Conservation (phyloP, 2,797 vertebrate genomes). For the Artibeus lituratus region DNA sequence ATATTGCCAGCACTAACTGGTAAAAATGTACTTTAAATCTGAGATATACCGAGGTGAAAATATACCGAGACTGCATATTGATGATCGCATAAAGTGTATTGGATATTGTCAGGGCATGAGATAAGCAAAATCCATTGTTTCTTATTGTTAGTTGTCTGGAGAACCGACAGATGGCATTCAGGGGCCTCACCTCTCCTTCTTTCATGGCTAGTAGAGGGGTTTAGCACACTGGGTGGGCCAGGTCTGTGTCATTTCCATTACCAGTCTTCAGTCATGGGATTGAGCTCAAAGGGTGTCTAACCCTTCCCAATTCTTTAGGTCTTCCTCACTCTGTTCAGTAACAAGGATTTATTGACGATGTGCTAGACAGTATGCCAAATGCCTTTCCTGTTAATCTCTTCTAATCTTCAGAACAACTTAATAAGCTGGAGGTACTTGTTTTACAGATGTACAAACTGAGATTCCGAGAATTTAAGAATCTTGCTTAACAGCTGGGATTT, state of each 20-base stretch:
- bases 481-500: not conserved
- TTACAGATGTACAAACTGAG: not conserved
- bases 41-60: not conserved
- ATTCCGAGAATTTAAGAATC: conserved; percentile 10
- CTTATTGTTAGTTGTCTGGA: not conserved
- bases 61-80: not conserved
- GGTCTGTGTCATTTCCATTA: not conserved
- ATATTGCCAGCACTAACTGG: not conserved
- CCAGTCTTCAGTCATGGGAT: not conserved
- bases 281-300: not conserved
- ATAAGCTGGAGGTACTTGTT: not conserved
- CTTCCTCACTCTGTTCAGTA: not conserved
- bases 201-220: not conserved
- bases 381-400: not conserved
- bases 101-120: not conserved
- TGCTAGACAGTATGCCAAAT: not conserved
- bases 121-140: not conserved
- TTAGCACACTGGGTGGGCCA: not conserved
- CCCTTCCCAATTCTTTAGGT: not conserved
- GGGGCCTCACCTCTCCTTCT: not conserved
- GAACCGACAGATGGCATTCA: not conserved
- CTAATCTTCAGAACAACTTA: not conserved
- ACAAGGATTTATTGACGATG: not conserved
- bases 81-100: not conserved
- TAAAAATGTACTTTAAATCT: not conserved